A percentile compares a stretch with the other conserved stretches of the same genome.
Conservation (phyloP, 2,888 invertebrate genomes). For the Nomada ruficornis region DNA sequence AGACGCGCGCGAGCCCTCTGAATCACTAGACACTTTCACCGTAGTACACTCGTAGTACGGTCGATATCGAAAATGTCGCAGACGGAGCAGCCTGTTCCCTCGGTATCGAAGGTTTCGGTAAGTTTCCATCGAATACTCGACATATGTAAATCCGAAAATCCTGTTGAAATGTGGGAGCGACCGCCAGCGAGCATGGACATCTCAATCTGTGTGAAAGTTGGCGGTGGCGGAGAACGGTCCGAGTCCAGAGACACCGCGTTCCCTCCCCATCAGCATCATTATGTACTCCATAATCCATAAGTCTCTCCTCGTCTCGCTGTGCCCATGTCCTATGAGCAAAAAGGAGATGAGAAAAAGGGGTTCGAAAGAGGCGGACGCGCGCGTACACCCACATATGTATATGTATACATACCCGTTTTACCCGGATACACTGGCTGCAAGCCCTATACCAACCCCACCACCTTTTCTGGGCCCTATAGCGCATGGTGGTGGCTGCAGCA, state of each 20-base stretch:
- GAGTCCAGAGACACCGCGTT: conserved; percentile 43
- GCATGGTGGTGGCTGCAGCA: conserved; percentile 43
- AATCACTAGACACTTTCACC: conserved; percentile 52
- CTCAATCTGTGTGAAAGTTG: no score
- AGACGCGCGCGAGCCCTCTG: conserved; percentile 10
- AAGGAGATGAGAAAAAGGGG: conserved; percentile 56
- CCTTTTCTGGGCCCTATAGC: conserved; percentile 51
- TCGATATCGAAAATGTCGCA: conserved; percentile 33
- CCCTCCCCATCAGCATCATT: conserved; percentile 72
- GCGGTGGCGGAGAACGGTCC: conserved; percentile 1
- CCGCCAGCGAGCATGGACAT: no score
- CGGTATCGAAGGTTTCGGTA: neutral
- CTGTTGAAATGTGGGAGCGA: neutral
- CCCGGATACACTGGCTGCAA: conserved; percentile 79
- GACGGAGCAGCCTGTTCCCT: no score
- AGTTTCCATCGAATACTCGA: no score
- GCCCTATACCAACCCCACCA: conserved; percentile 76
- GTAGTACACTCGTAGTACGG: conserved; percentile 13
- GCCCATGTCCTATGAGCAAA: conserved; percentile 34
- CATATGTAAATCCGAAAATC: neutral
- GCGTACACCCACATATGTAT: conserved; percentile 25
- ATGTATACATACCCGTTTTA: conserved; percentile 71
- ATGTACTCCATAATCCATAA: conserved; percentile 80
- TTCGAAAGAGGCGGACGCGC: conserved; percentile 29
- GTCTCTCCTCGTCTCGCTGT: conserved; percentile 63